Conservation (phyloP, 2,888 invertebrate genomes). For the Empis livida region DNA sequence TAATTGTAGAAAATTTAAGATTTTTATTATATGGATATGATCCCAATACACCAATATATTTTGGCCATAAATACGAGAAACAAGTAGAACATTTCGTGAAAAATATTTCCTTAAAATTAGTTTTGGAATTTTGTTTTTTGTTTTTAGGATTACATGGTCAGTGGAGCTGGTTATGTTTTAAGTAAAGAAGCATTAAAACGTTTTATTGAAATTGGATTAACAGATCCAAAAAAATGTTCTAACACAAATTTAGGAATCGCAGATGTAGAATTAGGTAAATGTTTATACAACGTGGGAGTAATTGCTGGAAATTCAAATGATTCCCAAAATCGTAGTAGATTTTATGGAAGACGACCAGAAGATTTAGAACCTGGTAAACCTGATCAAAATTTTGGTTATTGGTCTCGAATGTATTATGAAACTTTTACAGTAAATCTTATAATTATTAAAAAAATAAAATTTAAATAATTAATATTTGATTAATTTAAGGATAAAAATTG, state of each 20-base stretch:
- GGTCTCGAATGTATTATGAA: slow-evolving; percentile 87
- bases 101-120: too few species aligned
- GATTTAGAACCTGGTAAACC: slow-evolving; percentile 86
- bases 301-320: slow-evolving; percentile 85
- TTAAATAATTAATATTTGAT: too few species aligned
- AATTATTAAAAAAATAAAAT: too few species aligned
- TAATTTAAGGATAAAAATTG: slow-evolving; percentile 39
- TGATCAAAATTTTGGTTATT: slow-evolving; percentile 82
- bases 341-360: slow-evolving; percentile 89
- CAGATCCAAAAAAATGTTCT: slow-evolving; percentile 38
- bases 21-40: slow-evolving; percentile 64
- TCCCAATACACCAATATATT: slow-evolving; percentile 61
- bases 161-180: slow-evolving; percentile 88
- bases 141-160: slow-evolving; percentile 73
- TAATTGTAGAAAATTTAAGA: slow-evolving; percentile 82
- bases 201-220: slow-evolving; percentile 64
- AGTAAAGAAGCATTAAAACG: slow-evolving; percentile 67
- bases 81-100: too few species aligned
- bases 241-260: slow-evolving; percentile 38
- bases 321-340: slow-evolving; percentile 72
- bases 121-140: neutral
- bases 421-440: slow-evolving; percentile 48
- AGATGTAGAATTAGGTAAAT: slow-evolving; percentile 45
- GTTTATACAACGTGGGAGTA: slow-evolving; percentile 75
- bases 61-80: slow-evolving; percentile 70